Conservation (phyloP, 2,888 invertebrate species). For the Brachypterus glaber region DNA sequence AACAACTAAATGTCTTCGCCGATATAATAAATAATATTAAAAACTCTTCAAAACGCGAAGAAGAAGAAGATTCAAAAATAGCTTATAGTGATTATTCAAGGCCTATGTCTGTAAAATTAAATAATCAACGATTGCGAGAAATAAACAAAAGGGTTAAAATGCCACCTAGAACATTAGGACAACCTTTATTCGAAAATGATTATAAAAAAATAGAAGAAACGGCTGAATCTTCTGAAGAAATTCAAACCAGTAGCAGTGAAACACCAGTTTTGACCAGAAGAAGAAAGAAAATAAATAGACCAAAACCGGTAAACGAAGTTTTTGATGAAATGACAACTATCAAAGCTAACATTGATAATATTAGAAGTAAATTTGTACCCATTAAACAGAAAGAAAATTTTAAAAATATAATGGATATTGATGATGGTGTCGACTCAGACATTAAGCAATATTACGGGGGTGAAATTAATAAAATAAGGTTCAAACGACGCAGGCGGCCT, state of each 20-base stretch:
- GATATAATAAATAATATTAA: constrained; percentile 45
- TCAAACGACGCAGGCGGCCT: neutral
- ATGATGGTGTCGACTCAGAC: too few species aligned
- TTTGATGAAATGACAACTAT: constrained; percentile 11
- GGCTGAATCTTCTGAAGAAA: neutral
- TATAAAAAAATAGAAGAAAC: neutral
- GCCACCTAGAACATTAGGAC: constrained; percentile 9
- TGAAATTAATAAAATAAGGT: neutral
- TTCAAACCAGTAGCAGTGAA: constrained; percentile 14
- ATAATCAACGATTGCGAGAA: too few species aligned
- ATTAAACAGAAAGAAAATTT: neutral
- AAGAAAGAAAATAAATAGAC: constrained; percentile 7
- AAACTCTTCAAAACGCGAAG: constrained; percentile 26
- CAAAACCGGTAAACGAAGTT: constrained; percentile 10
- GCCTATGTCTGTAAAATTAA: constrained; percentile 15
- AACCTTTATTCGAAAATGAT: too few species aligned
- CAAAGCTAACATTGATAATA: neutral
- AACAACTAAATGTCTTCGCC: constrained; percentile 42
- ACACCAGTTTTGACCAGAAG: constrained; percentile 10
- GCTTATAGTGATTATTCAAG: constrained; percentile 14
- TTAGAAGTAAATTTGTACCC: neutral
- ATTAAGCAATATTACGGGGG: too few species aligned
- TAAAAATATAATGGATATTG: neutral
- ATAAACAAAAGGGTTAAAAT: constrained; percentile 14
- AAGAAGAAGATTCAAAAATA: constrained; percentile 10